A percentile compares a stretch with the other conserved stretches of the same genome.
phyloP scores from a whole-genome alignment of 2,797 vertebrate genomes.

The Oceanodroma leucorhoa region DNA sequence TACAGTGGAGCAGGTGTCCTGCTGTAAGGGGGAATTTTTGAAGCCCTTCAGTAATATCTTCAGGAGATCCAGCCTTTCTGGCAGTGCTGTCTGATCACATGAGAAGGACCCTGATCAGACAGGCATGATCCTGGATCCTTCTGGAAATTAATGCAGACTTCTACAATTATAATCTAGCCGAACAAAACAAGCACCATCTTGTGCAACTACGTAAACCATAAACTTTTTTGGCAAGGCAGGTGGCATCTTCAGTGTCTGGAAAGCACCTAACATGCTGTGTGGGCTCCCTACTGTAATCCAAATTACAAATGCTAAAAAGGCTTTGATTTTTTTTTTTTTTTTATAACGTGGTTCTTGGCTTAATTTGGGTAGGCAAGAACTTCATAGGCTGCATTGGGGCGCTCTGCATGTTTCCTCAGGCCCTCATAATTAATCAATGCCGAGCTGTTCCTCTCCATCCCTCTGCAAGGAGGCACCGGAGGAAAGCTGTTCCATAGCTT shows the following conservation, averaged over 20 bases:
- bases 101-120: neutral
- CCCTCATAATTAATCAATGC: conserved; percentile 35
- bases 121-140: neutral
- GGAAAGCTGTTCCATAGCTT: neutral
- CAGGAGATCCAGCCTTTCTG: neutral
- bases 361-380: conserved; percentile 18
- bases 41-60: neutral
- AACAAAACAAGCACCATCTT: conserved; percentile 62
- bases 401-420: conserved; percentile 52
- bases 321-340: conserved; percentile 33
- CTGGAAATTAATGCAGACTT: conserved; percentile 18
- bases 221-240: conserved; percentile 45
- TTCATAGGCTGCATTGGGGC: conserved; percentile 18
- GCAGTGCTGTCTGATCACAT: neutral
- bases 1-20: neutral
- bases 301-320: conserved; percentile 39
- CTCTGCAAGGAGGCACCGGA: neutral
- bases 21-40: neutral
- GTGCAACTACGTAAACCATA: conserved; percentile 34
- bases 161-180: neutral
- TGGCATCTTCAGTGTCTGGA: conserved; percentile 55
- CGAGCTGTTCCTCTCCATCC: neutral
- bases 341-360: neutral
- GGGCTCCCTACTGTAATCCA: conserved; percentile 36
- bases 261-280: conserved; percentile 65